Evolutionary conservation across 2,888 invertebrate species (phyloP).

Genomic region (Lasius platythorax): DNA sequence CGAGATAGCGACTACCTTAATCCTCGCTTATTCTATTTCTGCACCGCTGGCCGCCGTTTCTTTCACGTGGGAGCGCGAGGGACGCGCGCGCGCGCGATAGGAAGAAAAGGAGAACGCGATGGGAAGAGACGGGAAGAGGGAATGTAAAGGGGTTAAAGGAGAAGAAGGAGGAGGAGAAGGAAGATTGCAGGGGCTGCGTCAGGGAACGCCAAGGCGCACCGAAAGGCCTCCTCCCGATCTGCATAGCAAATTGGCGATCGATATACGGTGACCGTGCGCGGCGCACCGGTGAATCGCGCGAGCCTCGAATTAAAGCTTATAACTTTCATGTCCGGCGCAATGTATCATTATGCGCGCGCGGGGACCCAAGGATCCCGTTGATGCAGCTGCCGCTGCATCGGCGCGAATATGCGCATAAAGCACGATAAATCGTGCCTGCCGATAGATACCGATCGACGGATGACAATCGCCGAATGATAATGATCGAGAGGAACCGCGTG

Average conservation of each 20-base stretch:
- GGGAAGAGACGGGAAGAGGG: conserved; percentile 12
- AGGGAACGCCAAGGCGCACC: conserved; percentile 65
- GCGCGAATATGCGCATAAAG: conserved; percentile 71
- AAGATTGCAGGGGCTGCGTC: conserved; percentile 74
- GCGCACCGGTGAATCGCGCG: conserved; percentile 71
- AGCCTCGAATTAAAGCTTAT: conserved; percentile 78
- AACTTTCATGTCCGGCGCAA: conserved; percentile 77
- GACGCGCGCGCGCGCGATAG: background rate
- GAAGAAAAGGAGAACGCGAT: conserved; percentile 8
- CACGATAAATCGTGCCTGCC: conserved; percentile 69
- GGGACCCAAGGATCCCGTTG: conserved; percentile 62
- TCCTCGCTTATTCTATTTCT: conserved; percentile 73
- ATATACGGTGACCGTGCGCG: conserved; percentile 73
- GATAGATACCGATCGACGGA: conserved; percentile 71
- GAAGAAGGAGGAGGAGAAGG: conserved; percentile 27
- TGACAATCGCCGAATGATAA: conserved; percentile 60
- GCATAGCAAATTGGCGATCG: conserved; percentile 78
- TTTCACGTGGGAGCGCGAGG: conserved; percentile 40
- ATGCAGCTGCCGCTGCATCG: conserved; percentile 68
- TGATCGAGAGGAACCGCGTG: background rate
- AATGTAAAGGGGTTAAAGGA: conserved; percentile 27
- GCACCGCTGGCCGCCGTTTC: conserved; percentile 53
- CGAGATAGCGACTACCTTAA: conserved; percentile 72
- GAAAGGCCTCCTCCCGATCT: conserved; percentile 74
- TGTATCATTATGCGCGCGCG: conserved; percentile 75